Evolutionary conservation across 2,888 invertebrate species (phyloP).

Genomic region (Callinectes sapidus): DNA sequence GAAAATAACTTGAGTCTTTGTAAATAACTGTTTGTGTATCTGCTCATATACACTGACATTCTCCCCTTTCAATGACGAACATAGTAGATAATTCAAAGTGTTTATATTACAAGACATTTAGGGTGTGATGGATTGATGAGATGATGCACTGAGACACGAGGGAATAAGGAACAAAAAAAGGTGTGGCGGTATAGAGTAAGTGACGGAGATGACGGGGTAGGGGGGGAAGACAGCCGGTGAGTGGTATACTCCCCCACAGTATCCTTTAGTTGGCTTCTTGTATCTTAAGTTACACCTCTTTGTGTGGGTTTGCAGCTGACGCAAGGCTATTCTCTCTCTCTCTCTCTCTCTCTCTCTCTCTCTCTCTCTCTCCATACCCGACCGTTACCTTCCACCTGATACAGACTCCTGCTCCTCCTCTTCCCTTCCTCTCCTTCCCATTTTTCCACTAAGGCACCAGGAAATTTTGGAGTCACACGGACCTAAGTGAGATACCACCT

Average conservation of each 20-base stretch:
- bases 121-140: background rate
- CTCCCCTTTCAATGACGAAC: too few relatives aligned
- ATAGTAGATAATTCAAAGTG: too few relatives aligned
- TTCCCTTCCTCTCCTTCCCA: background rate
- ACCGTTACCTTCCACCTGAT: background rate
- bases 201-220: background rate
- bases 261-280: background rate
- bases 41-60: too few relatives aligned
- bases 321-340: background rate
- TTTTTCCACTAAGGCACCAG: background rate
- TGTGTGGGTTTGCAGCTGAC: constrained; percentile 28
- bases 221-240: background rate
- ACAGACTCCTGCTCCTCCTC: background rate
- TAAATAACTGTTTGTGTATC: too few relatives aligned
- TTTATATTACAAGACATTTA: background rate
- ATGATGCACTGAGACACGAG: background rate
- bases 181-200: background rate
- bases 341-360: background rate
- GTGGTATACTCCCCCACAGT: constrained; percentile 34
- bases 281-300: background rate
- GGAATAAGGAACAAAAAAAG: background rate
- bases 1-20: too few relatives aligned
- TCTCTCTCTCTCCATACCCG: background rate
- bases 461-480: background rate
- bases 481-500: background rate